Base-by-base conservation (phyloP, 2,797 vertebrate genomes). In the Geotrypetes seraphini region DNA sequence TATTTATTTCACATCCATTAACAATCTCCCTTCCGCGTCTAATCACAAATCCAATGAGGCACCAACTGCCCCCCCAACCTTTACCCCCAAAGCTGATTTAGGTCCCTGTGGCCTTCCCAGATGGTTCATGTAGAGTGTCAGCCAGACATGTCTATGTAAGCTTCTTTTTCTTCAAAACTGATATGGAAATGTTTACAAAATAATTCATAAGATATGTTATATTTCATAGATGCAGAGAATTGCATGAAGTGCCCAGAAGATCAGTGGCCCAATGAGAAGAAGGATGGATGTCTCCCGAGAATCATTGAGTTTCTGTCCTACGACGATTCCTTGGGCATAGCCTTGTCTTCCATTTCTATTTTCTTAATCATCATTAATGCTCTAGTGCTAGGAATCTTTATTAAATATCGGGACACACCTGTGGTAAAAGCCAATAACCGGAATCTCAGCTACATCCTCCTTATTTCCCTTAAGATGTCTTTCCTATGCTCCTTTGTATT, bases 361-460 rank as follows among this genome's bases (percentile, higher is more conserved):
- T 10, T 15, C 5, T 50, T 41, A n/a, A 50, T 35, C 7, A n/a
- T 11, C 4, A 11, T 44, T 8, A 36, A 35, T 15, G 11, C 27
- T 19, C 21, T 20, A 7, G 22, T 43, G 7, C 15, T 50, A 13
- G 28, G 22, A 4, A 34, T 50, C 25, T 50, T 43, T 15, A 22
- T 43, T 12, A 14, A 6, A 9, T 14, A 35, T 19, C 33, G 28
- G 5, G 12, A 13, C 8, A 44, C 35, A 9, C 30, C 47, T 3
- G 50, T 50, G 3, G 16, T 50, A 3, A 33, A 22, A 22, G 47
- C 47, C 19, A 43, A 50, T 19, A 50, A 50, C 26, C 43, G 28
- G 13, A 25, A 25, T 3, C 25, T 22, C n/a, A n/a, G n/a, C n/a
- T n/a, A n/a, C n/a, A n/a, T 22, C 17, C 33, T 42, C 6, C 16